Conservation (phyloP, 1,140 invertebrate genomes). For the Ostrea edulis region DNA sequence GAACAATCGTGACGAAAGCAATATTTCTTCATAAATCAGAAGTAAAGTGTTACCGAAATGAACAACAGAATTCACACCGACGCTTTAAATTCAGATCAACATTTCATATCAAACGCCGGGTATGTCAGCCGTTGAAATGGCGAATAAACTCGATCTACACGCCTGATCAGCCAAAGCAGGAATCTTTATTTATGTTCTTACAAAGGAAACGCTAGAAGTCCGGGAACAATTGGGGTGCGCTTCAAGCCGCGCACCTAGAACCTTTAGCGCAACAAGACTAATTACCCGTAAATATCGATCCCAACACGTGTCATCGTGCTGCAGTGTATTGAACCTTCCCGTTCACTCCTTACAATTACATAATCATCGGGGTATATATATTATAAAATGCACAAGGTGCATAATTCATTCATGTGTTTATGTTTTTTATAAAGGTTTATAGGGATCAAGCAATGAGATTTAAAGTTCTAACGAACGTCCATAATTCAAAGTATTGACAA, state of each 20-base stretch:
- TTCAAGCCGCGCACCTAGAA: not conserved
- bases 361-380: not conserved
- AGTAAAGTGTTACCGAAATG: constrained; percentile 22
- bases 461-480: not conserved
- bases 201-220: constrained; percentile 24
- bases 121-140: constrained; percentile 32
- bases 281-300: constrained; percentile 34
- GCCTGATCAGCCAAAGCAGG: constrained; percentile 16
- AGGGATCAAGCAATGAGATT: not conserved
- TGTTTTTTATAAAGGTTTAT: not conserved
- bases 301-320: not conserved
- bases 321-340: not conserved
- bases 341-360: not conserved
- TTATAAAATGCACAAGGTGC: constrained; percentile 7
- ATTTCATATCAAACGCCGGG: constrained; percentile 22
- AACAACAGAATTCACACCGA: not conserved
- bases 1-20: constrained; percentile 3
- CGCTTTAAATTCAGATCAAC: constrained; percentile 23
- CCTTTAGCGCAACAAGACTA: constrained; percentile 7
- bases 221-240: not conserved
- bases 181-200: not conserved
- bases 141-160: constrained; percentile 36
- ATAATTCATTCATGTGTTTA: not conserved
- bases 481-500: not conserved
- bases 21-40: constrained; percentile 30